These are phyloP conservation scores for Cosmia pyralina DNA, from an alignment of 2,888 invertebrate species.

Conservation along the genomic window DNA sequence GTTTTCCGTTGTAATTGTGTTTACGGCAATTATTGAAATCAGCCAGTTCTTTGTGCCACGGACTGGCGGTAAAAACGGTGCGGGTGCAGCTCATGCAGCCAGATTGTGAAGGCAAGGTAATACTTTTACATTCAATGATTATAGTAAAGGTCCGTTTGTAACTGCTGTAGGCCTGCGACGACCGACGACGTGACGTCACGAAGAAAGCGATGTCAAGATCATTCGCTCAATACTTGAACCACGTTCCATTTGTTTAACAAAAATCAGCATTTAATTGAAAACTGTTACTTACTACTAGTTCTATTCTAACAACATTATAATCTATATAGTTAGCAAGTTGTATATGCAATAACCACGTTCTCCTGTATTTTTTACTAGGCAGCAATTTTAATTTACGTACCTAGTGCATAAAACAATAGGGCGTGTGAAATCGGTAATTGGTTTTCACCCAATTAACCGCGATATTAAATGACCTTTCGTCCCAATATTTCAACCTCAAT, in stretches of 20 bases:
- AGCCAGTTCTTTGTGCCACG: constrained; percentile 43
- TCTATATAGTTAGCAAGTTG: constrained; percentile 20
- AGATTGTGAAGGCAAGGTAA: constrained; percentile 62
- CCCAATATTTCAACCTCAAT: constrained; percentile 55
- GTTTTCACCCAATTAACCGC: constrained; percentile 73
- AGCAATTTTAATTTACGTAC: constrained; percentile 31
- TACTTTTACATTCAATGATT: constrained; percentile 72
- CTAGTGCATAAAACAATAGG: constrained; percentile 55
- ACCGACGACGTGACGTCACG: constrained; percentile 77
- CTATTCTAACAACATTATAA: not conserved
- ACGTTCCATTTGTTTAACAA: constrained; percentile 79
- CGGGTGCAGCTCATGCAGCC: constrained; percentile 29
- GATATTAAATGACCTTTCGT: constrained; percentile 62
- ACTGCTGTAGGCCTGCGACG: constrained; percentile 66
- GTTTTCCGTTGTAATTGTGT: constrained; percentile 27
- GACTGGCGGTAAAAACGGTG: constrained; percentile 34
- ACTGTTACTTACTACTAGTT: not conserved
- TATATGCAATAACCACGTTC: constrained; percentile 20
- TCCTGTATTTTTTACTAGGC: constrained; percentile 27
- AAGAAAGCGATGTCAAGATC: constrained; percentile 87
- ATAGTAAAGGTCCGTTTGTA: constrained; percentile 79
- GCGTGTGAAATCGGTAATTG: constrained; percentile 69
- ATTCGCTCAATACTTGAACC: constrained; percentile 80
- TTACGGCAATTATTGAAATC: constrained; percentile 39
- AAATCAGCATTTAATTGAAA: constrained; percentile 37